Base-by-base conservation (phyloP, 1,140 invertebrate species). In the Batillaria attramentaria region DNA sequence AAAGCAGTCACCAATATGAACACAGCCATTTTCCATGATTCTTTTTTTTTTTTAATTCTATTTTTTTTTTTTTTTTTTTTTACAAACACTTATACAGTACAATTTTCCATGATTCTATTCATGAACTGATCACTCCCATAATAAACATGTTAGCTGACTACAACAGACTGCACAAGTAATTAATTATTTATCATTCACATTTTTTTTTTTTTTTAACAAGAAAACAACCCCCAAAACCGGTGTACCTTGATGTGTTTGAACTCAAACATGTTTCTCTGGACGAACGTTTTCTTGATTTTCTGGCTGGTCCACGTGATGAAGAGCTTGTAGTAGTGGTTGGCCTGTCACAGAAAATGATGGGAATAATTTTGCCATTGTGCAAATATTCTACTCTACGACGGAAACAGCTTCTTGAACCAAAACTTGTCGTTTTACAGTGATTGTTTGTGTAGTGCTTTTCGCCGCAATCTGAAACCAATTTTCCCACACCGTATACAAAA, bases 241-340 rank as follows among this genome's bases (percentile, higher is more conserved):
- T n/a, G n/a, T 81, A 91, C 91, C 85, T 98, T 98, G 72, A 99
- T 99, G 87, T 99, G 98, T 90, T 99, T 99, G 87, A 99, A 99
- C 89, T 99, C 99, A 93, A 99, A 99, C 98, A 99, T 99, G 89
- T 99, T 99, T 84, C 98, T 93, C 86, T 99, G 96, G 0, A 99
- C 98, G 93, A 99, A 99, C 1, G 98, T 99, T 91, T 99, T 98
- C 78, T 98, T 95, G 50, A 99, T 99, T 90, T 99, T 99, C 87
- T 99, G 97, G 93, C 99, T 99, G 0, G 99, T 99, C 99, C 99
- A 99, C 18, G 98, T 99, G 54, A 99, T 99, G 85, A 99, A 99
- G 95, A 99, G 97, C 24, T 13, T 24, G 24, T 10, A 24, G 46
- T 24, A 13, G 10, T 50, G 10, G 46, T 24, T 50, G 10, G 10